A percentile compares a stretch with the other conserved stretches of the same genome.
These are phyloP conservation scores for Sphenodon punctatus DNA, from an alignment of 2,797 vertebrate species.

Conservation along the genomic window DNA sequence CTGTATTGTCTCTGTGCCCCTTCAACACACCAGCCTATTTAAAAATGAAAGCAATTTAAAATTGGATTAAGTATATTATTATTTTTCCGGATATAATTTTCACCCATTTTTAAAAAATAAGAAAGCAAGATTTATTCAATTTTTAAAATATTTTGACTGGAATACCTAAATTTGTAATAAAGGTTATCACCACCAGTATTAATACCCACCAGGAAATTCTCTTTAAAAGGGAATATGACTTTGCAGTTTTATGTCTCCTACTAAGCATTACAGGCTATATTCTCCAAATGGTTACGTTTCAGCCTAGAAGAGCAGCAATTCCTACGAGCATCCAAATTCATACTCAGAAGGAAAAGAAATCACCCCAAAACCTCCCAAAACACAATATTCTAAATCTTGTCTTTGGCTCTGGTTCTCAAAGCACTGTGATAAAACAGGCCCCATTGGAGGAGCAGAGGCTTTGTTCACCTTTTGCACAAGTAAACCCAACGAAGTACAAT, in stretches of 20 bases:
- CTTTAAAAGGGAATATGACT: background rate
- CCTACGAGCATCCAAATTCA: slow-evolving; percentile 62
- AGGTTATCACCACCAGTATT: background rate
- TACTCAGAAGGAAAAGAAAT: slow-evolving; percentile 55
- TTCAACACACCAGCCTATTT: no score
- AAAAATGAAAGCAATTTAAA: background rate
- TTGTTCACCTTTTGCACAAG: slow-evolving; percentile 43
- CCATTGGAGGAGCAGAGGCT: no score
- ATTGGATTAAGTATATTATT: background rate
- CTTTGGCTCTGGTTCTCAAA: no score
- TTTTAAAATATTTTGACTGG: background rate
- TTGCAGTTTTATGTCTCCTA: background rate
- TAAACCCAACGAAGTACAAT: slow-evolving; percentile 39
- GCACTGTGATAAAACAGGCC: no score
- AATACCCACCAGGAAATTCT: slow-evolving; percentile 17
- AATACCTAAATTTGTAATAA: background rate
- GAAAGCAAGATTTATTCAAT: background rate
- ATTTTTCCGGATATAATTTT: background rate
- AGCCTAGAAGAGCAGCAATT: slow-evolving; percentile 44
- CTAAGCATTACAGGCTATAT: slow-evolving; percentile 18
- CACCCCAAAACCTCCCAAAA: slow-evolving; percentile 56
- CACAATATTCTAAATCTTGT: background rate
- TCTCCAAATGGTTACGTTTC: slow-evolving; percentile 3
- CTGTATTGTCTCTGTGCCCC: no score
- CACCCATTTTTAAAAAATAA: background rate